Conservation (phyloP, 1,140 invertebrate species). For the Onthophagus taurus region DNA sequence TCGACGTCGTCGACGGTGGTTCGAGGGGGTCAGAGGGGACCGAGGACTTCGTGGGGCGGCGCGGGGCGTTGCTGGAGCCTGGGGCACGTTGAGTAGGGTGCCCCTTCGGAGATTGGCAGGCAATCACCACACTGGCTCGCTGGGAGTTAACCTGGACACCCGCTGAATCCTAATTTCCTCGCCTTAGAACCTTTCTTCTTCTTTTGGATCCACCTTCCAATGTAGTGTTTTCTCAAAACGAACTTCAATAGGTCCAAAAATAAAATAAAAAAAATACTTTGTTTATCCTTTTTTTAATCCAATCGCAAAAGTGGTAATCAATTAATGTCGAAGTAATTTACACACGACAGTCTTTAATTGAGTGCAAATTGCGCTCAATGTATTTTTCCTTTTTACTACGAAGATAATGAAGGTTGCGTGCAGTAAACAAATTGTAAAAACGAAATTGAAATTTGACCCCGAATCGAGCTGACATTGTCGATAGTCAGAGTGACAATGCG, state of each 20-base stretch:
- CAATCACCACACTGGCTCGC: conserved; percentile 30
- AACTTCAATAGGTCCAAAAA: background rate
- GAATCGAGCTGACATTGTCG: too few relatives aligned
- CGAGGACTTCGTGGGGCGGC: too few relatives aligned
- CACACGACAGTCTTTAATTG: background rate
- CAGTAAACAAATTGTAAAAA: too few relatives aligned
- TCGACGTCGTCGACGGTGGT: too few relatives aligned
- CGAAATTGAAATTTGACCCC: too few relatives aligned
- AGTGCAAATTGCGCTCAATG: background rate
- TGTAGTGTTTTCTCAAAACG: background rate
- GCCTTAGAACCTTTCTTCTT: too few relatives aligned
- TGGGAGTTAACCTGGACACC: conserved; percentile 28
- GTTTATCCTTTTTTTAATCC: too few relatives aligned
- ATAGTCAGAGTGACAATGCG: too few relatives aligned
- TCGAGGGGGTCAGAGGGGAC: too few relatives aligned
- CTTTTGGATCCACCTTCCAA: too few relatives aligned
- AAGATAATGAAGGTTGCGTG: too few relatives aligned
- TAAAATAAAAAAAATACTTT: conserved; percentile 4
- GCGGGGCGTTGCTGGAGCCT: background rate
- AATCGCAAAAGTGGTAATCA: conserved; percentile 7
- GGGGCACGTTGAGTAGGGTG: conserved; percentile 21
- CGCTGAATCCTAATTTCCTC: conserved; percentile 29
- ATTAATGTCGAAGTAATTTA: background rate
- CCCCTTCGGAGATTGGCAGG: conserved; percentile 30
- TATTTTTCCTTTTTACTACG: too few relatives aligned